A percentile compares a stretch with the other conserved stretches of the same genome.
Evolutionary conservation across 1,140 invertebrate genomes (phyloP).

Genomic region (Mesaphorura yosii): DNA sequence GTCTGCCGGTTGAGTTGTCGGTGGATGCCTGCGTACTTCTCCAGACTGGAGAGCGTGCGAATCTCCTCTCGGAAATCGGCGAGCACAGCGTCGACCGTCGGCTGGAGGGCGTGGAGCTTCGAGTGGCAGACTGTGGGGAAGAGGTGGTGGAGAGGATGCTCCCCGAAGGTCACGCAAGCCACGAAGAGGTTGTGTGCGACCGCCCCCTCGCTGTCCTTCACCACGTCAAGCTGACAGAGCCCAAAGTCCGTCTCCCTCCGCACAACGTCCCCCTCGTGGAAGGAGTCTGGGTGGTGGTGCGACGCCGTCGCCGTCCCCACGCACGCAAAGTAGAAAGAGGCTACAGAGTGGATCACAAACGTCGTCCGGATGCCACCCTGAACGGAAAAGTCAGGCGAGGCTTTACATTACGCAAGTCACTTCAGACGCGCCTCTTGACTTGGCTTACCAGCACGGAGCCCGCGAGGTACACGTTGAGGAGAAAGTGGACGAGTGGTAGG

Average conservation of each 20-base stretch:
- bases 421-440: constrained; percentile 17
- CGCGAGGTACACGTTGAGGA: constrained; percentile 36
- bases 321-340: constrained; percentile 50
- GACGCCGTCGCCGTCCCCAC: constrained; percentile 58
- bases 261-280: constrained; percentile 63
- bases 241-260: constrained; percentile 32
- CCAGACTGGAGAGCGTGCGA: too few relatives aligned
- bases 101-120: constrained; percentile 18
- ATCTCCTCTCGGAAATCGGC: constrained; percentile 15
- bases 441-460: constrained; percentile 18
- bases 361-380: not conserved
- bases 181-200: constrained; percentile 9
- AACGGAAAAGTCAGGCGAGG: not conserved
- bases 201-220: constrained; percentile 9
- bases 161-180: constrained; percentile 21
- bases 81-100: constrained; percentile 11
- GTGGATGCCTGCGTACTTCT: too few relatives aligned
- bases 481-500: constrained; percentile 39
- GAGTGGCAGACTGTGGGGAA: constrained; percentile 28
- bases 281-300: constrained; percentile 63
- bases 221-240: constrained; percentile 27
- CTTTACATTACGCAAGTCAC: constrained; percentile 14
- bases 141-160: constrained; percentile 23
- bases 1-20: too few relatives aligned
- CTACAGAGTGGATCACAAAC: constrained; percentile 28